Percentiles rank a stretch among this genome's conserved stretches.
phyloP scores from a whole-genome alignment of 2,888 invertebrate genomes.

The Drosophila nigricruria region DNA sequence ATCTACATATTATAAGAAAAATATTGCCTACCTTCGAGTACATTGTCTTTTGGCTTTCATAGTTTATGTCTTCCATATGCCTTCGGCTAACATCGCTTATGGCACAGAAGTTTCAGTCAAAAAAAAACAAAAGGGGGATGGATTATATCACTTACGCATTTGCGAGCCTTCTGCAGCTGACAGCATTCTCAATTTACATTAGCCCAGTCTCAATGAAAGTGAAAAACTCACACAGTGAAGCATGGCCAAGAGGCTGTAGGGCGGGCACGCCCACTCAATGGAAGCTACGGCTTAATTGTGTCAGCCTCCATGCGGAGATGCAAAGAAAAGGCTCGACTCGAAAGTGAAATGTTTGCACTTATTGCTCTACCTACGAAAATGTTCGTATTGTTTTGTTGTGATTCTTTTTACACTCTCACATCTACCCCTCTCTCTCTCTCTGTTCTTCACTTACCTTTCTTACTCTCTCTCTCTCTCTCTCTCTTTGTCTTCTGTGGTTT shows the following conservation, averaged over 20 bases:
- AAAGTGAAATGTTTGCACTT: slow-evolving; percentile 65
- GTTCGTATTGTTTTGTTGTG: slow-evolving; percentile 44
- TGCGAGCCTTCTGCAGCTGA: slow-evolving; percentile 18
- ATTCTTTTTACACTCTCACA: not conserved
- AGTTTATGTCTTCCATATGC: not conserved
- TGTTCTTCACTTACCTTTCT: not conserved
- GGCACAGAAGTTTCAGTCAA: slow-evolving; percentile 13
- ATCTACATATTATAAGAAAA: no score
- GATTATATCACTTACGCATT: slow-evolving; percentile 22
- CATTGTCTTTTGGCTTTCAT: not conserved
- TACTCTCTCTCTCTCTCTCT: not conserved
- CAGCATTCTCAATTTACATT: slow-evolving; percentile 20
- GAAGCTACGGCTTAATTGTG: slow-evolving; percentile 45
- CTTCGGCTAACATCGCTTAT: not conserved
- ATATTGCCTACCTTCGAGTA: not conserved
- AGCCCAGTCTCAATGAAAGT: slow-evolving; percentile 30
- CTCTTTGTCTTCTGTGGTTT: slow-evolving; percentile 32
- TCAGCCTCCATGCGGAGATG: slow-evolving; percentile 10
- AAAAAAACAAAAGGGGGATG: not conserved
- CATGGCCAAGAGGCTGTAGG: not conserved
- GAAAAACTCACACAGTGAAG: slow-evolving; percentile 26
- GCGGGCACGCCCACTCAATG: not conserved
- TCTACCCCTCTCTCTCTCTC: not conserved
- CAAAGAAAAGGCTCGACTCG: slow-evolving; percentile 27
- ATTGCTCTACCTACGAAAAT: slow-evolving; percentile 40